Conservation (phyloP, 2,888 invertebrate genomes). For the Hirtodrosophila confusa region DNA sequence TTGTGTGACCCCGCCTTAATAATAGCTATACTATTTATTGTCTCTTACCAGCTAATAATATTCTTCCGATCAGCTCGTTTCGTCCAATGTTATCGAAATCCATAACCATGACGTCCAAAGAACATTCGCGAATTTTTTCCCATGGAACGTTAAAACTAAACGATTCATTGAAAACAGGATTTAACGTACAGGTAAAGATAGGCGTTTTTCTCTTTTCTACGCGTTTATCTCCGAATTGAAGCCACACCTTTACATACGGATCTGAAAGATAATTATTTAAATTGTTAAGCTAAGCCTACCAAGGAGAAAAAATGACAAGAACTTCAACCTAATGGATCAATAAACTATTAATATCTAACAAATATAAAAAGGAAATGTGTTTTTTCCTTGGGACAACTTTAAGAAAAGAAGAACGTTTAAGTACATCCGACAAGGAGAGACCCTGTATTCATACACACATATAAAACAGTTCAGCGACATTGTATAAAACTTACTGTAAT, state of each 20-base stretch:
- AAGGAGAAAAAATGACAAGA: no score
- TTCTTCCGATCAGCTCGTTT: conserved; percentile 96
- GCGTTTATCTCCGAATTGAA: conserved; percentile 96
- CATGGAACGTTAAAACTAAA: conserved; percentile 98
- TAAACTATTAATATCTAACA: no score
- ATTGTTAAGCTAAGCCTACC: no score
- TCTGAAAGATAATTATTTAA: conserved; percentile 86
- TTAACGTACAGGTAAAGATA: conserved; percentile 96
- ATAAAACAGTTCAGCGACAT: no score
- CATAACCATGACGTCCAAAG: conserved; percentile 97
- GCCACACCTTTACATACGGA: conserved; percentile 99
- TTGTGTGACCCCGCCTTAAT: no score
- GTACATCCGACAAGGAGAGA: no score
- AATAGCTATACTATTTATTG: neutral
- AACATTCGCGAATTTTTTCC: conserved; percentile 98
- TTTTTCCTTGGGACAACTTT: no score
- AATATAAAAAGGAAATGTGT: no score
- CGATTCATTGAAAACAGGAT: conserved; percentile 97
- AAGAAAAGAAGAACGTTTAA: no score
- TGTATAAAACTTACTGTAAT: no score
- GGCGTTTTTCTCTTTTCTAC: conserved; percentile 98
- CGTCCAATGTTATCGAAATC: conserved; percentile 98
- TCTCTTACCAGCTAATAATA: conserved; percentile 92
- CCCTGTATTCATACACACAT: no score
- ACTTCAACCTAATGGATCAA: no score